phyloP scores from a whole-genome alignment of 2,797 vertebrate species.

The Sebastes umbrosus region DNA sequence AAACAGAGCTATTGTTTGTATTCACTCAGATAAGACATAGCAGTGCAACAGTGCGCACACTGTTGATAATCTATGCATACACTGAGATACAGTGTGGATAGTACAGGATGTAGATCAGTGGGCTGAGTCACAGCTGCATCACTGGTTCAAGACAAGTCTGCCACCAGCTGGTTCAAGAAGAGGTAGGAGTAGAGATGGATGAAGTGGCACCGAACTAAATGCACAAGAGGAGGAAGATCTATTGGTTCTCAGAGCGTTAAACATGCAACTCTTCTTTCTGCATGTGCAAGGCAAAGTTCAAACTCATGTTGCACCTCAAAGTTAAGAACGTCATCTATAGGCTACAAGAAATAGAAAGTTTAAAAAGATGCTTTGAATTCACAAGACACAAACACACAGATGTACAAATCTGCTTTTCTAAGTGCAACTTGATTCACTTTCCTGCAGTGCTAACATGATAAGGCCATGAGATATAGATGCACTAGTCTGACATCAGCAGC shows the following conservation, averaged over 20 bases:
- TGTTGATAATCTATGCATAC: neutral
- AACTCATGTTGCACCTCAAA: neutral
- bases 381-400: neutral
- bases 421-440: neutral
- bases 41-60: neutral
- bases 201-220: neutral
- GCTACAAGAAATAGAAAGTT: neutral
- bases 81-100: neutral
- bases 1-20: neutral
- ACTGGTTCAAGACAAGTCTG: conserved; percentile 63
- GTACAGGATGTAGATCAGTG: conserved; percentile 15
- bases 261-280: neutral
- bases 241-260: neutral
- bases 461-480: neutral
- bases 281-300: neutral
- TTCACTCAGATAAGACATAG: neutral
- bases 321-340: neutral
- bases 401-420: neutral
- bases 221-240: neutral
- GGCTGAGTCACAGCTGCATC: conserved; percentile 28
- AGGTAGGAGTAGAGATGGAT: conserved; percentile 15
- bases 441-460: conserved; percentile 3
- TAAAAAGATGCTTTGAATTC: neutral
- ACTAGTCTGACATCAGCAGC: neutral
- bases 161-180: conserved; percentile 60